Evolutionary conservation across 2,113 vertebrate genomes (phyloP), one percentile per base, ranked within the genome.

Genomic region (Nesoenas mayeri): DNA sequence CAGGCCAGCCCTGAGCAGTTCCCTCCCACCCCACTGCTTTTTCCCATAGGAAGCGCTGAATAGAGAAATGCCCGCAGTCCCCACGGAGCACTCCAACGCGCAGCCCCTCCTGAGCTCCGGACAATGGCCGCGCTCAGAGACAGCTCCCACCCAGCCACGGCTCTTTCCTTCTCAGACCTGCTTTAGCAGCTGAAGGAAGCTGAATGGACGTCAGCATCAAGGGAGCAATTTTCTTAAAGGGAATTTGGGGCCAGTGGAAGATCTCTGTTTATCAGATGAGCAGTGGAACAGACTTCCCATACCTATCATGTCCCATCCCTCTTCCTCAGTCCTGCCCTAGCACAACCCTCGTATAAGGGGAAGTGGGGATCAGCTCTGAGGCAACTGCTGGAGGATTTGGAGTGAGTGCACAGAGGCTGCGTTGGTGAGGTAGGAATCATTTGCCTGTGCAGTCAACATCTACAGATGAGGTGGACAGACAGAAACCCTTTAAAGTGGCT

Each of bases 31-130:
- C 95, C 92, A 57, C 93, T 82, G 95, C 89, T 95, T 84, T 97
- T 98, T 98, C 98, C 98, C 98, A 98, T 93, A 98, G 98, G 98
- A 98, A 98, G 97, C 53, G 75, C 94, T 97, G 97, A 97, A 97
- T 91, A 91, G 91, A 98, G 98, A 97, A 98, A 96, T 98, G 98
- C 98, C 97, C 97, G 96, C 96, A 97, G 96, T 97, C 97, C 97
- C 96, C 95, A 85, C 57, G 96, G 94, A 97, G 97, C 92, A 97
- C 94, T 96, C 96, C 72, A 93, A 61, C 73, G 89, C 2, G 1
- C 94, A 96, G 96, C 96, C 96, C 95, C 96, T 97, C 95, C 79
- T 94, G 97, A 97, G 93, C 94, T 94, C 60, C 0, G 82, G 95
- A 98, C 97, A 98, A 98, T 97, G 97, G 98, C 93, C 56, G 10